Base-by-base conservation (phyloP, 2,888 invertebrate species). In the Drosophila mettleri region DNA sequence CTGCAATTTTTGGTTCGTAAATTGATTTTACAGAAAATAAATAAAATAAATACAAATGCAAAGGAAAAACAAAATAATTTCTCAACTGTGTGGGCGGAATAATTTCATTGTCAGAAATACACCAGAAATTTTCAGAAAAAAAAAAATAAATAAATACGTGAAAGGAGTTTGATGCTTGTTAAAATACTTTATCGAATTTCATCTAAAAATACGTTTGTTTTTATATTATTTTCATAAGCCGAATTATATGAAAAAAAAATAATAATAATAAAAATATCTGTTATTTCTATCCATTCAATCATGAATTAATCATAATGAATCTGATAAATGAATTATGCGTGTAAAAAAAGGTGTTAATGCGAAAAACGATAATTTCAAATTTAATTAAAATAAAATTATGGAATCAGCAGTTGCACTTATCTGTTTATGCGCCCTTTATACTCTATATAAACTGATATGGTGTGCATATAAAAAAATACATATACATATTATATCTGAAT, bases 1-100 rank as follows among this genome's bases (percentile, higher is more conserved):
- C 91, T 14, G 89, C 89, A 20, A 70, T 90, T 29, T 90, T 88
- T 68, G 91, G 91, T 92, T 69, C 70, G 91, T 88, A 39, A 45
- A 9, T 10, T 1, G 1, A 12, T 20, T 9, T 4, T 22, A 6
- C 14, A n/a, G 12, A 6, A 2, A 3, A 22, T 22, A n/a, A 16
- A 6, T 2, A 3, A 22, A 41, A 24, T 10, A 5, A 45, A 10
- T 14, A 9, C 14, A 7, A 31, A n/a, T 3, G n/a, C 6, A 7
- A n/a, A 10, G 4, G 6, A 24, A 16, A 12, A 16, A 3, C 5
- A 6, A 24, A 34, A 22, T 10, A 0, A 18, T 1, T n/a, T 1
- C 9, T 16, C 16, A 8, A 38, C 18, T 18, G 29, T 7, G 29
- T 29, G 24, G 5, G 24, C 5, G 24, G 24, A 24, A 24, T 24